Conservation (phyloP, 1,140 invertebrate species). For the Achroia grisella region DNA sequence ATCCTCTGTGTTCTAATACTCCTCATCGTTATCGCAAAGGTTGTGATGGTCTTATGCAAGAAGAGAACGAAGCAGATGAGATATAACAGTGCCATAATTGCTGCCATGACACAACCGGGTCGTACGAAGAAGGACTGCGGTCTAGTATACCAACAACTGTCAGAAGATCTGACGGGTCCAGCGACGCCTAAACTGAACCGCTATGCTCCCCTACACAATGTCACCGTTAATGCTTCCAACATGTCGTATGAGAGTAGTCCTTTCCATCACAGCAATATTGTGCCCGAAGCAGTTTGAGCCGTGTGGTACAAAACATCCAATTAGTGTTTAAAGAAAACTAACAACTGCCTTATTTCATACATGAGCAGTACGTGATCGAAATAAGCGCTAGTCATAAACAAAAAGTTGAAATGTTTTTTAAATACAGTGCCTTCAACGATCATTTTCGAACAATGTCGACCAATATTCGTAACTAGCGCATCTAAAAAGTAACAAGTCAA, state of each 20-base stretch:
- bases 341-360: conserved; percentile 61
- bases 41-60: conserved; percentile 63
- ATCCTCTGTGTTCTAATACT: conserved; percentile 63
- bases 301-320: conserved; percentile 26
- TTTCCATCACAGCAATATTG: conserved; percentile 78
- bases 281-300: conserved; percentile 76
- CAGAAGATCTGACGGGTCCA: conserved; percentile 74
- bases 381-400: conserved; percentile 61
- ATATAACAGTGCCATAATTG: conserved; percentile 72
- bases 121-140: conserved; percentile 71
- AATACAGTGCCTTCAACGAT: conserved; percentile 53
- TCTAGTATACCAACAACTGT: conserved; percentile 75
- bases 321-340: conserved; percentile 46
- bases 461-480: conserved; percentile 55
- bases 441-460: conserved; percentile 43
- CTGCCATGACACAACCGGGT: conserved; percentile 54
- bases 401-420: conserved; percentile 13
- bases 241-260: conserved; percentile 77
- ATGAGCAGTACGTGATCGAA: conserved; percentile 67
- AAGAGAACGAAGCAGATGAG: conserved; percentile 72
- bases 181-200: conserved; percentile 75
- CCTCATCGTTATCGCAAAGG: conserved; percentile 66
- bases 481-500: conserved; percentile 68
- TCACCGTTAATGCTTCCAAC: conserved; percentile 72
- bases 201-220: conserved; percentile 70